Evolutionary conservation across 2,113 vertebrate genomes (phyloP).

Genomic region (Cryptomyrus ogoouensis): DNA sequence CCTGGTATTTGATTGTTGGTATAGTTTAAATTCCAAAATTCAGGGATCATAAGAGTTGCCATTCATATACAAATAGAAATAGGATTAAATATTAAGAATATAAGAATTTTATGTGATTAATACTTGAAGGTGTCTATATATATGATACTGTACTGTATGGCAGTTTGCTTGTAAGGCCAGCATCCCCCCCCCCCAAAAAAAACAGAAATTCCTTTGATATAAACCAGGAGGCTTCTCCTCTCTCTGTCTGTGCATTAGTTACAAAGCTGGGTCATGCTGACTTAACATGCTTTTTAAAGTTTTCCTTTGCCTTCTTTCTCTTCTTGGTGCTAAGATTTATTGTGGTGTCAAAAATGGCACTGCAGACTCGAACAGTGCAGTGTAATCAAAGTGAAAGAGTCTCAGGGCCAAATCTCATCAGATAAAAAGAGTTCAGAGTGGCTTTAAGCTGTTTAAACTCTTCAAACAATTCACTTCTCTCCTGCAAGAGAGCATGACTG

Average conservation of each 20-base stretch:
- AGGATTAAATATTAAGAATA: not conserved
- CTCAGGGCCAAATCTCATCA: not conserved
- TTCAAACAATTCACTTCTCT: not conserved
- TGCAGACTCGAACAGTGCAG: not conserved
- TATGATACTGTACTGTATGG: not conserved
- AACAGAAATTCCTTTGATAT: not conserved
- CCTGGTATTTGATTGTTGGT: not conserved
- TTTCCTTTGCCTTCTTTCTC: not conserved
- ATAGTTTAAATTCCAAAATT: not conserved
- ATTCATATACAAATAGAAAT: not conserved
- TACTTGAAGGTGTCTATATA: not conserved
- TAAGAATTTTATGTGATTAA: not conserved
- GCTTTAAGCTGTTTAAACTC: not conserved
- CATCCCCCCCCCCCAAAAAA: not conserved
- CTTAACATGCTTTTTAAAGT: slow-evolving; percentile 1
- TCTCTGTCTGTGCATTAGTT: not conserved
- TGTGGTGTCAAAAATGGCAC: not conserved
- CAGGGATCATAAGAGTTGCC: not conserved
- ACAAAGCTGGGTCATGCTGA: slow-evolving; percentile 17
- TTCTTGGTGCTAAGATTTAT: not conserved
- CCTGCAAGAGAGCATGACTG: not conserved
- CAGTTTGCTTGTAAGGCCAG: not conserved
- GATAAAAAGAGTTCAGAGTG: not conserved
- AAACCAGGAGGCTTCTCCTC: slow-evolving; percentile 2
- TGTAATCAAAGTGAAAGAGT: not conserved